Percentiles rank a stretch among this genome's conserved stretches.
phyloP scores from a whole-genome alignment of 1,140 invertebrate species.

The Diploscapter pachys region DNA sequence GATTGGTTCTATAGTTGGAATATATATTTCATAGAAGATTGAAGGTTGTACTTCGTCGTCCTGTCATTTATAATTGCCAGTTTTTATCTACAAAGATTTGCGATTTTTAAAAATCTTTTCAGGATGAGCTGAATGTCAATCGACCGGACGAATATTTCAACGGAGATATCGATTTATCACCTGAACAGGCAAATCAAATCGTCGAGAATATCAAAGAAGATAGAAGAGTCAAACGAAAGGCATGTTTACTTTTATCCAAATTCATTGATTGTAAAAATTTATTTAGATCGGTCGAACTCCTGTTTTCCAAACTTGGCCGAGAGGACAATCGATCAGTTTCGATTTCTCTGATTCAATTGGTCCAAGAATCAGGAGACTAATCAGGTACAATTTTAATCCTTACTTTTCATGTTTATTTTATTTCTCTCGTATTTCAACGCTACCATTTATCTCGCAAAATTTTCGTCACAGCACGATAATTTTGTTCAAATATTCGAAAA shows the following conservation, averaged over 20 bases:
- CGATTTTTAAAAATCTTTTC: conserved; percentile 1
- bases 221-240: conserved; percentile 32
- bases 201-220: conserved; percentile 31
- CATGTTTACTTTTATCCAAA: neutral
- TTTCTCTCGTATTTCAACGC: neutral
- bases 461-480: neutral
- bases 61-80: neutral
- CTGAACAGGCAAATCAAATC: conserved; percentile 43
- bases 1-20: too few relatives aligned
- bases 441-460: neutral
- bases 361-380: conserved; percentile 23
- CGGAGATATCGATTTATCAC: conserved; percentile 53
- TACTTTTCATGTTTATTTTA: neutral
- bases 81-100: neutral
- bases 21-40: too few relatives aligned
- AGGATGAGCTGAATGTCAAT: conserved; percentile 53
- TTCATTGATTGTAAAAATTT: conserved; percentile 10
- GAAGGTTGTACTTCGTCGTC: too few relatives aligned
- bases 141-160: conserved; percentile 54
- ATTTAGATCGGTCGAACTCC: conserved; percentile 48
- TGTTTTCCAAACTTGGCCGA: conserved; percentile 54
- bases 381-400: conserved; percentile 1
- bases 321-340: conserved; percentile 47
- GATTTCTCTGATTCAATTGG: conserved; percentile 55
- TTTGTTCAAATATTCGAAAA: neutral